These are phyloP conservation scores for Anguilla japonica DNA, from an alignment of 2,113 vertebrate genomes.

Conservation along the genomic window DNA sequence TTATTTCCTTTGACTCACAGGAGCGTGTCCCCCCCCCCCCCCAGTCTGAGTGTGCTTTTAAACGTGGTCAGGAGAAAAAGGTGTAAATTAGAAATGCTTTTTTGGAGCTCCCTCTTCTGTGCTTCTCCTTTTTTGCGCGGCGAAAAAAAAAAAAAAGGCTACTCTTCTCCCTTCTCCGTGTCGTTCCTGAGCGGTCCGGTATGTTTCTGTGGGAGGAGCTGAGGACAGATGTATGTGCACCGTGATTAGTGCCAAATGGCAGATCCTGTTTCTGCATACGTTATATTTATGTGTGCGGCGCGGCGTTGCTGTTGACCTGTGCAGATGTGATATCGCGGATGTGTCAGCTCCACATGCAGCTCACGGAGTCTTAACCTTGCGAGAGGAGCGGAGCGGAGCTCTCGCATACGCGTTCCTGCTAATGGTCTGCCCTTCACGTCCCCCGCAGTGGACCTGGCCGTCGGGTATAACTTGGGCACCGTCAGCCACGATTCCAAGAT, in stretches of 20 bases:
- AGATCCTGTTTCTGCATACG: background rate
- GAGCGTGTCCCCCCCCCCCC: constrained; percentile 7
- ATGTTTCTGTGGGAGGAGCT: background rate
- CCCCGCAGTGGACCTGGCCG: constrained; percentile 82
- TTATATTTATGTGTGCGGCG: background rate
- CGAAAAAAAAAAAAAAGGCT: background rate
- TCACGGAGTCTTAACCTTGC: background rate
- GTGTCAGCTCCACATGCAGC: background rate
- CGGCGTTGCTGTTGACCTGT: background rate
- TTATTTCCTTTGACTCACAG: constrained; percentile 45
- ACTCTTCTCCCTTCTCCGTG: background rate
- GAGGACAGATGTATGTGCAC: background rate
- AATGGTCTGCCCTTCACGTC: background rate
- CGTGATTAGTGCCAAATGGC: background rate
- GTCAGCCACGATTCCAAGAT: constrained; percentile 88
- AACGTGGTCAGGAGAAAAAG: constrained; percentile 29
- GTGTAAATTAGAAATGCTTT: constrained; percentile 42
- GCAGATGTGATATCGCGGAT: background rate
- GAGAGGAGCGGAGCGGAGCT: background rate
- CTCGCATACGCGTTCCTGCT: background rate
- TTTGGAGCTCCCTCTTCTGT: background rate
- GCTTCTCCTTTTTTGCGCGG: background rate
- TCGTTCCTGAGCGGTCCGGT: constrained; percentile 28
- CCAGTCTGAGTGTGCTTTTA: constrained; percentile 26
- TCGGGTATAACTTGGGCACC: constrained; percentile 79